phyloP scores from a whole-genome alignment of 2,113 vertebrate species.

The Thunnus thynnus region DNA sequence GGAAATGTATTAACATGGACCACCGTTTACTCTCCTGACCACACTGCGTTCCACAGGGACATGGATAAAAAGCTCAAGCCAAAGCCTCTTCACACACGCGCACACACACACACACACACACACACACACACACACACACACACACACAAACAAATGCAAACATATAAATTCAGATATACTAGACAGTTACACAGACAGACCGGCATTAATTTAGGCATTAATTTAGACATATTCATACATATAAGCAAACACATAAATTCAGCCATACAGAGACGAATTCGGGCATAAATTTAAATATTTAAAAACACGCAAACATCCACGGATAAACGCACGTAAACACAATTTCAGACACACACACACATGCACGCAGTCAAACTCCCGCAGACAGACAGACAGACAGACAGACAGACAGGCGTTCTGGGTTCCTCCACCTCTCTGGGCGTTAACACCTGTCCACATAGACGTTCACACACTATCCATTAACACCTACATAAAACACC shows the following conservation, averaged over 20 bases:
- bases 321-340: not conserved
- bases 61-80: constrained; percentile 63
- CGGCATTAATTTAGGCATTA: not conserved
- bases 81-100: constrained; percentile 52
- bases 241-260: constrained; percentile 9
- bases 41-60: constrained; percentile 76
- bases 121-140: constrained; percentile 39
- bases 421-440: constrained; percentile 28
- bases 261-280: constrained; percentile 20
- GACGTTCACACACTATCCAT: constrained; percentile 67
- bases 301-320: constrained; percentile 9
- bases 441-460: constrained; percentile 65
- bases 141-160: constrained; percentile 17
- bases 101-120: constrained; percentile 1
- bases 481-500: constrained; percentile 77
- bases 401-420: constrained; percentile 19
- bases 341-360: constrained; percentile 10
- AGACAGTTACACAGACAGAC: constrained; percentile 39
- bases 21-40: constrained; percentile 83
- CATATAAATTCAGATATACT: constrained; percentile 35
- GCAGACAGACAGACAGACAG: too few species aligned
- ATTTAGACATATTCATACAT: not conserved
- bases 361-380: not conserved
- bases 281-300: constrained; percentile 26
- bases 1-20: constrained; percentile 82